Evolutionary conservation across 2,888 invertebrate species (phyloP).

Genomic region (Oligia fasciuncula): DNA sequence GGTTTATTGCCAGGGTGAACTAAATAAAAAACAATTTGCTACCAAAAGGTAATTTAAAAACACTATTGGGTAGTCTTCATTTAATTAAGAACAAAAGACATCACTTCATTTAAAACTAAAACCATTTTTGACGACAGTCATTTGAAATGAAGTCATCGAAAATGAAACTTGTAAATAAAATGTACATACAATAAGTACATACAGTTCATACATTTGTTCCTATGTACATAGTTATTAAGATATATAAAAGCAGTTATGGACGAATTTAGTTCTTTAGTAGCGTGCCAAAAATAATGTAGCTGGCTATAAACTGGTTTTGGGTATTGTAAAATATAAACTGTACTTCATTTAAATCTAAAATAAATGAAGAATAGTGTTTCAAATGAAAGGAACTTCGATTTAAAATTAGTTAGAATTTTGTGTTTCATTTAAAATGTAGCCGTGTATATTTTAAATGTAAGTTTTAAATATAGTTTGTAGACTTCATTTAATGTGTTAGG

Average conservation of each 20-base stretch:
- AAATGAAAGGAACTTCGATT: constrained; percentile 46
- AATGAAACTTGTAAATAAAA: constrained; percentile 65
- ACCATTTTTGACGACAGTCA: constrained; percentile 48
- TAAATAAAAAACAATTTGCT: background rate
- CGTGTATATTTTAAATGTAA: constrained; percentile 66
- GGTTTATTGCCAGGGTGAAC: constrained; percentile 43
- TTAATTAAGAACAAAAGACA: constrained; percentile 54
- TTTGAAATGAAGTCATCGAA: constrained; percentile 58
- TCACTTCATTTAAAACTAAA: constrained; percentile 53
- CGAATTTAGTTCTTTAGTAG: constrained; percentile 81
- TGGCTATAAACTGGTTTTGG: constrained; percentile 77
- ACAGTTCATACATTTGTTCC: constrained; percentile 78
- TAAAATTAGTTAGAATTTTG: constrained; percentile 42
- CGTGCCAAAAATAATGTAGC: constrained; percentile 84
- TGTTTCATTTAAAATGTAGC: constrained; percentile 65
- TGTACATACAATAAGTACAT: constrained; percentile 73
- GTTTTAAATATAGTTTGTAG: constrained; percentile 58
- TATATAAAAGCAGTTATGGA: constrained; percentile 68
- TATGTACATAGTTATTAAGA: constrained; percentile 79
- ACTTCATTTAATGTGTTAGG: constrained; percentile 69
- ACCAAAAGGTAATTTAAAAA: constrained; percentile 32
- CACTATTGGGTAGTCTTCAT: constrained; percentile 18
- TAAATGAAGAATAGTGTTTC: constrained; percentile 47
- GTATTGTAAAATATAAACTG: constrained; percentile 63
- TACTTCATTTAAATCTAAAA: constrained; percentile 56